Conservation (phyloP, 2,797 vertebrate genomes). For the Antrozous pallidus region DNA sequence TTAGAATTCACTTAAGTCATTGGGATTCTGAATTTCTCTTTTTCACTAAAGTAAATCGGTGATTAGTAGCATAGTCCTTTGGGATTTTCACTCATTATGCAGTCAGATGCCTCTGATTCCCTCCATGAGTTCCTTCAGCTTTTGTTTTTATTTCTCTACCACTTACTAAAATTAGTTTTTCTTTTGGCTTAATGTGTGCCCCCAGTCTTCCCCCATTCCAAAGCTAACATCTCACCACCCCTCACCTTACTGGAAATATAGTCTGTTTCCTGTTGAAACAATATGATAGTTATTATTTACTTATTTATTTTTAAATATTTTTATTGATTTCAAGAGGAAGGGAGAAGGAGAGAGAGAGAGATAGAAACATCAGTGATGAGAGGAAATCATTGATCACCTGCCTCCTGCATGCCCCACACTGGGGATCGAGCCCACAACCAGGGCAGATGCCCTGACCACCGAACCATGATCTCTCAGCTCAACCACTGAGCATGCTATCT, state of each 20-base stretch:
- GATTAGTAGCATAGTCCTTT: background rate
- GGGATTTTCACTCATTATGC: background rate
- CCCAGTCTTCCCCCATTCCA: background rate
- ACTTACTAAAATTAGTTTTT: background rate
- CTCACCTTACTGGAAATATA: background rate
- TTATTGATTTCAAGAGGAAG: too few species aligned
- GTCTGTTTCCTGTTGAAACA: background rate
- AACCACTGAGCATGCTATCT: too few species aligned
- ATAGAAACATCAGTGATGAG: too few species aligned
- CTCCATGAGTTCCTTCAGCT: background rate
- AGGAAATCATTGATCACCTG: too few species aligned
- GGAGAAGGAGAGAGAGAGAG: too few species aligned
- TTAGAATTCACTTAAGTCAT: background rate
- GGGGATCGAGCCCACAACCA: too few species aligned
- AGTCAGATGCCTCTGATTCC: background rate
- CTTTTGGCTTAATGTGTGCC: background rate
- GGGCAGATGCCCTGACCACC: too few species aligned
- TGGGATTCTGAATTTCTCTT: background rate
- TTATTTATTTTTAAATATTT: too few species aligned
- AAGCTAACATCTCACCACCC: background rate
- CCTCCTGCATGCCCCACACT: too few species aligned
- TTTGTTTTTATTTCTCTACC: background rate
- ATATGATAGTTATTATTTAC: too few species aligned
- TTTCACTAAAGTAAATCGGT: background rate
- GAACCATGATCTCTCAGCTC: too few species aligned